Conservation (phyloP, 2,888 invertebrate species). For the Amiota minor region DNA sequence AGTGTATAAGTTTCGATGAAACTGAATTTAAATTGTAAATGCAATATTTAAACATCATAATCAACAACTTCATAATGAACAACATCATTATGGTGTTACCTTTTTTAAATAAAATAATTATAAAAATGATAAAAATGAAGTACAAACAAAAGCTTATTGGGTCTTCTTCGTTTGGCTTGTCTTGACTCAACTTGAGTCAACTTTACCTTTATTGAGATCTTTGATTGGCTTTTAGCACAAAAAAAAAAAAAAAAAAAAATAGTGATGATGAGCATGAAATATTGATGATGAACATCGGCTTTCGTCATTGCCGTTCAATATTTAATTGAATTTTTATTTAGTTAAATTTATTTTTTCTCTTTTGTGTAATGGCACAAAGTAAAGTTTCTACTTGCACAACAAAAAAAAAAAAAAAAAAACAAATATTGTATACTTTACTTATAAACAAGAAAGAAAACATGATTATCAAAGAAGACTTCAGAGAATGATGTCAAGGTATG, state of each 20-base stretch:
- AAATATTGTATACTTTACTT: not conserved
- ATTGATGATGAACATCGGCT: not conserved
- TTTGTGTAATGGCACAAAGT: not conserved
- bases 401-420: not conserved
- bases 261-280: not conserved
- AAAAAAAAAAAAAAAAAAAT: no score
- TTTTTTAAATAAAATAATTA: not conserved
- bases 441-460: not conserved
- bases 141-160: not conserved
- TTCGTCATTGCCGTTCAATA: not conserved
- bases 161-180: not conserved
- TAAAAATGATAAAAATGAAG: not conserved
- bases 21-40: no score
- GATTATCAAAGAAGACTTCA: not conserved
- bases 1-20: no score
- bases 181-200: not conserved
- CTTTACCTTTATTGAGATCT: no score
- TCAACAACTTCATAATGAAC: no score
- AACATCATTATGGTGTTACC: no score
- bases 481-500: constrained; percentile 15
- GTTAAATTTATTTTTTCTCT: not conserved
- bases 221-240: no score
- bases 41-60: no score
- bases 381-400: constrained; percentile 16
- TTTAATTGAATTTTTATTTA: constrained; percentile 20